phyloP scores from a whole-genome alignment of 2,888 invertebrate genomes.

The Anoplius nigerrimus region DNA sequence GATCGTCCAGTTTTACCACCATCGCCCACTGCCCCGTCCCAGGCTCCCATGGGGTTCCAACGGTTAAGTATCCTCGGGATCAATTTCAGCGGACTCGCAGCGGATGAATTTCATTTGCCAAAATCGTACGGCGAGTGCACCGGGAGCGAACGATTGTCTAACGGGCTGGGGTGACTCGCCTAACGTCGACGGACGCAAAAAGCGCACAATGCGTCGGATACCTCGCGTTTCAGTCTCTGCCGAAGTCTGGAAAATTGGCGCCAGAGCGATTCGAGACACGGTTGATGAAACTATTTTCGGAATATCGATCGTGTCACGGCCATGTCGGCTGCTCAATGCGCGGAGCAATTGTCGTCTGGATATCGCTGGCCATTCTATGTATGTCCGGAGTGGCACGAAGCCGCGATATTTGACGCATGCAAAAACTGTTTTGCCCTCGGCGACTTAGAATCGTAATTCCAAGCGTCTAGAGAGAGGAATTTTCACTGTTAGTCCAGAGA shows the following conservation, averaged over 20 bases:
- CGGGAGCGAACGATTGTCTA: conserved; percentile 12
- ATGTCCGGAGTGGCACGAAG: too few relatives aligned
- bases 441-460: too few relatives aligned
- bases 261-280: conserved; percentile 32
- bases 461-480: too few relatives aligned
- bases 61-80: conserved; percentile 47
- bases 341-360: conserved; percentile 41
- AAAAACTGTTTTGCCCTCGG: too few relatives aligned
- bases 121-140: conserved; percentile 34
- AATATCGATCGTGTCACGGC: conserved; percentile 50
- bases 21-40: conserved; percentile 39
- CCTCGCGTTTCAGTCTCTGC: conserved; percentile 9
- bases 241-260: conserved; percentile 23
- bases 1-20: conserved; percentile 32
- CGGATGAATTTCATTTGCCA: conserved; percentile 52
- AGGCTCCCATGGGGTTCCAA: conserved; percentile 31
- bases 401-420: too few relatives aligned
- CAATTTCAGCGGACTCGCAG: conserved; percentile 39
- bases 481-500: too few relatives aligned
- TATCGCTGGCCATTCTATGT: conserved; percentile 18
- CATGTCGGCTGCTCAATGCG: conserved; percentile 34
- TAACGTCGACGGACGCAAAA: not conserved
- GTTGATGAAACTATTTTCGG: conserved; percentile 54
- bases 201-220: not conserved
- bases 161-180: too few relatives aligned